Conservation (phyloP, 2,888 invertebrate genomes). For the Clepsis dumicolana region DNA sequence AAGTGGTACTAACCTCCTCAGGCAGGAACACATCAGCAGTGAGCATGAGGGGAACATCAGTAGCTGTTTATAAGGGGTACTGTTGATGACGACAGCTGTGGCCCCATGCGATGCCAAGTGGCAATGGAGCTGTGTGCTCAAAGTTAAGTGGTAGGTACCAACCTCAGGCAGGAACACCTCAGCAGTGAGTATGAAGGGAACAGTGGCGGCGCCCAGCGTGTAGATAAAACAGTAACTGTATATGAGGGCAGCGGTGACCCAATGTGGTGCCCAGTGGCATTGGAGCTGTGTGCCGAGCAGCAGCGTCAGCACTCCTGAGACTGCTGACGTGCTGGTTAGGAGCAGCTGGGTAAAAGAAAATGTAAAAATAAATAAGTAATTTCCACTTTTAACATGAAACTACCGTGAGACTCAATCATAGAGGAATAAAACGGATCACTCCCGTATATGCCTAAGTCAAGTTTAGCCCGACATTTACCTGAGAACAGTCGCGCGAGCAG, state of each 20-base stretch:
- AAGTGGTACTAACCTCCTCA: slow-evolving; percentile 5
- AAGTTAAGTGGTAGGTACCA: slow-evolving; percentile 33
- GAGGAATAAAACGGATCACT: no score
- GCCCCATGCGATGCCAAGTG: no score
- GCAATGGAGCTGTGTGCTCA: background rate
- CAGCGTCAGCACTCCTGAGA: slow-evolving; percentile 61
- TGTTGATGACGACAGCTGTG: no score
- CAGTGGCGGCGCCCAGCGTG: slow-evolving; percentile 75
- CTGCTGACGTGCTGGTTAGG: slow-evolving; percentile 58
- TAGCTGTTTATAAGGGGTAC: no score
- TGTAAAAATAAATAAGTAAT: background rate
- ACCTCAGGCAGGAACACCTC: slow-evolving; percentile 82
- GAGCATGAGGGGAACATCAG: no score
- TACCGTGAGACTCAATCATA: no score
- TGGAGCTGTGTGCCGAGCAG: slow-evolving; percentile 66
- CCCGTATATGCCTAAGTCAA: no score
- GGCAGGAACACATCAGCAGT: no score
- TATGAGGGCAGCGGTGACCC: slow-evolving; percentile 67
- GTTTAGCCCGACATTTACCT: no score
- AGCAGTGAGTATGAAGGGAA: slow-evolving; percentile 76
- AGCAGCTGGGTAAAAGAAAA: slow-evolving; percentile 60
- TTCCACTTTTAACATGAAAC: background rate
- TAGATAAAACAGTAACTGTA: slow-evolving; percentile 72
- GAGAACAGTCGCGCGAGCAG: no score
- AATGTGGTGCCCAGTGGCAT: slow-evolving; percentile 65